These are phyloP conservation scores for Harpegnathos saltator DNA, from an alignment of 1,140 invertebrate species.

Conservation along the genomic window DNA sequence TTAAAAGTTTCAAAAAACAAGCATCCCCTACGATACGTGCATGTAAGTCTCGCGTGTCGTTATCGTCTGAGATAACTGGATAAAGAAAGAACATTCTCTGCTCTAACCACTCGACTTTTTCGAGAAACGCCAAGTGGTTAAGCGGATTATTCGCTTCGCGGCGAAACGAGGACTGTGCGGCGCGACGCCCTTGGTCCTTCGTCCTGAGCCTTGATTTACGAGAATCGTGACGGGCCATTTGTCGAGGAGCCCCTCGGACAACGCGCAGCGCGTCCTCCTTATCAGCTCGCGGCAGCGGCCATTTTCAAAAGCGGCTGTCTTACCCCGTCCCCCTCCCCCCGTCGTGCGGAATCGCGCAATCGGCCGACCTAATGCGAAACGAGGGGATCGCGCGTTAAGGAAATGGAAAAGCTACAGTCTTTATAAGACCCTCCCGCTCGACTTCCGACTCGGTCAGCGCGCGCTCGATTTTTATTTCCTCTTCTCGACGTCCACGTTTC, in stretches of 20 bases:
- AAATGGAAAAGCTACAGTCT: slow-evolving; percentile 58
- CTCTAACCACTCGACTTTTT: slow-evolving; percentile 45
- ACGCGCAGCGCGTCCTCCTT: slow-evolving; percentile 74
- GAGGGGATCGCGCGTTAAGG: slow-evolving; percentile 50
- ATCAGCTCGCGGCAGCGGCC: slow-evolving; percentile 82
- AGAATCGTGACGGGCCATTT: slow-evolving; percentile 85
- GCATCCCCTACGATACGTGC: too few relatives aligned
- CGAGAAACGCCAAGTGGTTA: slow-evolving; percentile 53
- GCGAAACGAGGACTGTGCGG: slow-evolving; percentile 62
- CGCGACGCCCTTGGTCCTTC: slow-evolving; percentile 57
- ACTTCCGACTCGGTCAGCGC: neutral
- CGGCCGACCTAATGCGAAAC: slow-evolving; percentile 55
- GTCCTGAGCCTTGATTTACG: slow-evolving; percentile 83
- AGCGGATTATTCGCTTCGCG: slow-evolving; percentile 70
- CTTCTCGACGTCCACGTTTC: slow-evolving; percentile 17
- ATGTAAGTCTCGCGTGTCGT: neutral
- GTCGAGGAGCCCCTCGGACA: slow-evolving; percentile 82
- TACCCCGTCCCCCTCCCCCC: slow-evolving; percentile 7
- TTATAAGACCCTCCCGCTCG: slow-evolving; percentile 6
- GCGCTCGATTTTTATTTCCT: slow-evolving; percentile 39
- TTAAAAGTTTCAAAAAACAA: too few relatives aligned
- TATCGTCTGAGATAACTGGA: neutral
- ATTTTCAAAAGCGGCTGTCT: slow-evolving; percentile 80
- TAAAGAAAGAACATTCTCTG: neutral
- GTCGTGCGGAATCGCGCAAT: slow-evolving; percentile 45